Base-by-base conservation (phyloP, 2,888 invertebrate species). In the Uloborus plumipes region DNA sequence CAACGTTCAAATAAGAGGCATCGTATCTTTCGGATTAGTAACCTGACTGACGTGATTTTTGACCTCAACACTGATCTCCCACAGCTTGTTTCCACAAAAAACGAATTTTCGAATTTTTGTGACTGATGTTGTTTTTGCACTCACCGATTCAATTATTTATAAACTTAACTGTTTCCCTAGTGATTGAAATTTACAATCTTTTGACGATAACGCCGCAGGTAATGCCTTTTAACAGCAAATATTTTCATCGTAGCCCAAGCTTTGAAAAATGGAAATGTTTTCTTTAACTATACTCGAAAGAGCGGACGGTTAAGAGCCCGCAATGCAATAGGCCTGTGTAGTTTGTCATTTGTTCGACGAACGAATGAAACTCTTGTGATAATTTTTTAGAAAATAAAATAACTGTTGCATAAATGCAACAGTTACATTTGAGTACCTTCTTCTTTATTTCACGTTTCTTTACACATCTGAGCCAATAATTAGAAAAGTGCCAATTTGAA, bases 381-480 rank as follows among this genome's bases (percentile, higher is more conserved):
- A 79, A 79, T 79, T 79, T 79, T 79, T 61, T 79, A 79, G 79
- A 15, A 67, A 79, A 79, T 66, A 79, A 72, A 79, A 31, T 31
- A 62, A 51, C 47, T 66, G 66, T 39, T 61, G 59, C 49, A 16
- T 16, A 18, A n/a, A 15, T 20, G 66, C 51, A 73, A 53, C 79
- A 73, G 79, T 59, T 39, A 67, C 73, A 79, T 79, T 79, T 79
- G 73, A 66, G 55, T 79, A 79, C 49, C 16, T 39, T 22, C 18
- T 64, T 11, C 16, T 49, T 14, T 62, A 39, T 62, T 39, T 22
- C 20, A 20, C 39, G 6, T 62, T 26, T 31, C 22, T 62, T 18
- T 15, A 9, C 1, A 18, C 1, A 18, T 55, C 18, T 15, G 4
- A 26, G 4, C 26, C n/a, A n/a, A n/a, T n/a, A n/a, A n/a, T n/a